phyloP scores from a whole-genome alignment of 2,113 vertebrate genomes.

The Irena cyanogastra region DNA sequence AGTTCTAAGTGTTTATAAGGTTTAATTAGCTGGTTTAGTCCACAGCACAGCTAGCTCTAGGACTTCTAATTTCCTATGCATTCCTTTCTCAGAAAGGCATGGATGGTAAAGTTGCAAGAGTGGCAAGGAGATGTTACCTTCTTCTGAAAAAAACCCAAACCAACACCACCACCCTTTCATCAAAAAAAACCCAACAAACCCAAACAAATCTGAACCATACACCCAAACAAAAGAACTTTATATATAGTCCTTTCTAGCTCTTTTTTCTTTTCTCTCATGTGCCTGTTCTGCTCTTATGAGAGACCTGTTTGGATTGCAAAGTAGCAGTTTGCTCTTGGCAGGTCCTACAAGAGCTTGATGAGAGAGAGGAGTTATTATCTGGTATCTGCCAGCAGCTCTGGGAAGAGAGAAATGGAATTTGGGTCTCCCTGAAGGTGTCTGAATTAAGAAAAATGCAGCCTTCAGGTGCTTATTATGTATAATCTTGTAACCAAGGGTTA shows the following conservation, averaged over 20 bases:
- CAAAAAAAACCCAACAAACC: not conserved
- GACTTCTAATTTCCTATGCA: not conserved
- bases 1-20: not conserved
- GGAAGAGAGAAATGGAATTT: not conserved
- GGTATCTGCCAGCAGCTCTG: not conserved
- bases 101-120: not conserved
- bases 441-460: not conserved
- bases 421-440: not conserved
- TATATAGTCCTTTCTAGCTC: not conserved
- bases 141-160: not conserved
- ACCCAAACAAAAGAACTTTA: accelerated
- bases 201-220: too few relatives aligned
- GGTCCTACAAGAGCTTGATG: not conserved
- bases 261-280: not conserved
- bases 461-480: slow-evolving; percentile 11
- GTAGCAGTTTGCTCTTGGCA: not conserved
- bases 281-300: not conserved
- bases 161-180: not conserved
- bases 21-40: not conserved
- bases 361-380: not conserved
- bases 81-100: not conserved
- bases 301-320: not conserved
- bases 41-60: not conserved
- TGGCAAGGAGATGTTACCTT: not conserved
- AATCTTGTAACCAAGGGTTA: not conserved